Percentiles rank a stretch among this genome's conserved stretches.
Evolutionary conservation across 2,113 vertebrate species (phyloP).

Genomic region (Leptosomus discolor): DNA sequence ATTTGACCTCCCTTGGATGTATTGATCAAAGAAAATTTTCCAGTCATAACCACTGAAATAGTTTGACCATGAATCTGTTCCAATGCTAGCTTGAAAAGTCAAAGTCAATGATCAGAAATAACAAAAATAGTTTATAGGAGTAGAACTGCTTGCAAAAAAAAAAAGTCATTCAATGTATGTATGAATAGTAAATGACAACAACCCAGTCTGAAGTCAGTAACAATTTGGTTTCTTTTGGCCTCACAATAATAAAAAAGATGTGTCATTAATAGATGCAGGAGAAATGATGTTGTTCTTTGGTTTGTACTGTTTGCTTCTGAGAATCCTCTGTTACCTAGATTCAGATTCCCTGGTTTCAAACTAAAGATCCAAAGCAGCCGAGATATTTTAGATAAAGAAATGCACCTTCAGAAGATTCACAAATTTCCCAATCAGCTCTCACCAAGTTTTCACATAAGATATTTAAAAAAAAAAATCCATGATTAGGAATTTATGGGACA

Average conservation of each 20-base stretch:
- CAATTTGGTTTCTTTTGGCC: neutral
- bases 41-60: neutral
- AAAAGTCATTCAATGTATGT: neutral
- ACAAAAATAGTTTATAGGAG: neutral
- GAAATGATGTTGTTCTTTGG: neutral
- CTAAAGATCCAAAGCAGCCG: accelerated
- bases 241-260: neutral
- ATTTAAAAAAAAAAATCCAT: neutral
- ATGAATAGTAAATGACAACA: neutral
- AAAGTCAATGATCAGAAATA: neutral
- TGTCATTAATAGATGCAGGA: neutral
- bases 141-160: neutral
- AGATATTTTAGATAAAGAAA: neutral
- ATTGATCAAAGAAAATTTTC: neutral
- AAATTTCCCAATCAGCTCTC: neutral
- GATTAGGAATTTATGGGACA: neutral
- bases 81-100: neutral
- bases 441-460: neutral
- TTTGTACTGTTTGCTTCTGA: neutral
- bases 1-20: neutral
- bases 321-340: neutral
- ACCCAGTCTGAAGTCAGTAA: neutral
- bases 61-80: neutral
- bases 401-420: neutral
- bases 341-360: neutral